Evolutionary conservation across 2,888 invertebrate genomes (phyloP).

Genomic region (Leptarthrus brevirostris): DNA sequence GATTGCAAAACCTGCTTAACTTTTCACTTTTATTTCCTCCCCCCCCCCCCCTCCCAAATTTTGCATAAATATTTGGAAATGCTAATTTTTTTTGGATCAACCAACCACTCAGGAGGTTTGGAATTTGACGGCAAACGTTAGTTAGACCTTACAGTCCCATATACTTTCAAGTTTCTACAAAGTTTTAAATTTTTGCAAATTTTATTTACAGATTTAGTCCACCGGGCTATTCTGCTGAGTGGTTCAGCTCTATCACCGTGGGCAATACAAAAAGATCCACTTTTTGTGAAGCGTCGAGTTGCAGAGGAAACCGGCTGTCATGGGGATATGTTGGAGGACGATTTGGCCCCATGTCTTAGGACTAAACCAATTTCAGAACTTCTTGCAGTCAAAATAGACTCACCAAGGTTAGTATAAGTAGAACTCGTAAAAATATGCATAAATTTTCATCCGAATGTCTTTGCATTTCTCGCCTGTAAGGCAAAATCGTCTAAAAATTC

Average conservation of each 20-base stretch:
- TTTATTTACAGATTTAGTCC: constrained; percentile 80
- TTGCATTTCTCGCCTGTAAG: not conserved
- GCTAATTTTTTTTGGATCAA: no score
- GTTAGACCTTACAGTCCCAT: no score
- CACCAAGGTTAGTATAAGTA: constrained; percentile 71
- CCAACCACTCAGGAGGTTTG: no score
- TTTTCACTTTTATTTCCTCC: no score
- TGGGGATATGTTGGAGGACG: constrained; percentile 83
- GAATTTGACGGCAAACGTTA: no score
- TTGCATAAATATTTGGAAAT: no score
- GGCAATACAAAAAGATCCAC: constrained; percentile 88
- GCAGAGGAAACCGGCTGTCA: constrained; percentile 87
- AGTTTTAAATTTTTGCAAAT: constrained; percentile 1
- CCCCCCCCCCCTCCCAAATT: no score
- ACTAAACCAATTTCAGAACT: constrained; percentile 81
- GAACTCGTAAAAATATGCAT: not conserved
- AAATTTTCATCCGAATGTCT: not conserved
- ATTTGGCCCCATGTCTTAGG: constrained; percentile 86
- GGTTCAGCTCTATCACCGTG: constrained; percentile 92
- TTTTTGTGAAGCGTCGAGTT: constrained; percentile 82
- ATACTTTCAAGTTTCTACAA: no score
- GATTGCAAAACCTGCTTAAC: no score
- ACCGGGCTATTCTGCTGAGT: constrained; percentile 87
- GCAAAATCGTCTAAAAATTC: not conserved
- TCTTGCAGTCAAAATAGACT: constrained; percentile 79